These are phyloP conservation scores for Sesia apiformis DNA, from an alignment of 2,888 invertebrate genomes.

Conservation along the genomic window DNA sequence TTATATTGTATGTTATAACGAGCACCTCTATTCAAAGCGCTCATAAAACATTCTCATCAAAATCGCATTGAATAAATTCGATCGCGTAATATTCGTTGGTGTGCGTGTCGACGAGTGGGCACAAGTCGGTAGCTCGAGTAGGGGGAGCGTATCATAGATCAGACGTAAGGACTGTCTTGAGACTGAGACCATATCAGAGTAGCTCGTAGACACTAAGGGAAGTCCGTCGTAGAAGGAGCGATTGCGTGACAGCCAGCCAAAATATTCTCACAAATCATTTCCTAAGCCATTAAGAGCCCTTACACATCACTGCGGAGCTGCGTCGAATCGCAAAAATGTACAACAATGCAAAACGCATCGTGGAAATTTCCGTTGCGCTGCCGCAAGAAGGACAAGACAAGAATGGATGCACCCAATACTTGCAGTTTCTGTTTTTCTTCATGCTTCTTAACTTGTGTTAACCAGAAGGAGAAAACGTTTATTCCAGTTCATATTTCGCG, in stretches of 20 bases:
- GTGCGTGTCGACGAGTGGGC: constrained; percentile 40
- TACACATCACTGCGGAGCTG: background rate
- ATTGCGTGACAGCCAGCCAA: constrained; percentile 21
- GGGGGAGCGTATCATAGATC: constrained; percentile 67
- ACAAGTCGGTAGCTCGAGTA: constrained; percentile 66
- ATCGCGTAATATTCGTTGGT: background rate
- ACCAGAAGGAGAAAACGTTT: too few species aligned
- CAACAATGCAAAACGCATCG: background rate
- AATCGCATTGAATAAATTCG: background rate
- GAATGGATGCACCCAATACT: too few species aligned
- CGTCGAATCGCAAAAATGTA: background rate
- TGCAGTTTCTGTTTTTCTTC: too few species aligned
- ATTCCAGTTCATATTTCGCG: too few species aligned
- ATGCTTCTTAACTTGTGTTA: too few species aligned
- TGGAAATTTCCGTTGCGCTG: too few species aligned
- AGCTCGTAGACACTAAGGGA: constrained; percentile 38
- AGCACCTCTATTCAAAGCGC: too few species aligned
- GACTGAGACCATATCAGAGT: constrained; percentile 73
- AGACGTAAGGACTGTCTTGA: constrained; percentile 70
- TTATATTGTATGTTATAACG: too few species aligned
- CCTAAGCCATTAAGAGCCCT: too few species aligned
- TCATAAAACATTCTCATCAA: too few species aligned
- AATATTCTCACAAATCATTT: too few species aligned
- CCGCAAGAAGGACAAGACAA: too few species aligned
- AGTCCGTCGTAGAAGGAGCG: constrained; percentile 67